Evolutionary conservation across 2,888 invertebrate species (phyloP).

Genomic region (Lottia gigantea): DNA sequence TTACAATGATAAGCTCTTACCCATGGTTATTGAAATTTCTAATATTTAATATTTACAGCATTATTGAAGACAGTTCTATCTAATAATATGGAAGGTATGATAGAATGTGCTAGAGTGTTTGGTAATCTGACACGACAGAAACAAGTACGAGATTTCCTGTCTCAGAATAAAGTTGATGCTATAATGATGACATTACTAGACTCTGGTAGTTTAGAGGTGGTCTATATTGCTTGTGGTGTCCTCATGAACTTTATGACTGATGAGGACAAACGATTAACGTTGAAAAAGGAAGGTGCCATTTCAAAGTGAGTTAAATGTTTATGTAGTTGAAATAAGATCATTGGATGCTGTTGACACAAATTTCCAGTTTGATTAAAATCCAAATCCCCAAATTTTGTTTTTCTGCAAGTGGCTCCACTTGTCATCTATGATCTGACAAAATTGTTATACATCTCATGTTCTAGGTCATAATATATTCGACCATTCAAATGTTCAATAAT

Average conservation of each 20-base stretch:
- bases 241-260: slow-evolving; percentile 80
- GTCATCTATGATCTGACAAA: neutral
- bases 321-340: neutral
- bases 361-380: neutral
- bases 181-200: slow-evolving; percentile 68
- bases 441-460: neutral
- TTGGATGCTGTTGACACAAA: neutral
- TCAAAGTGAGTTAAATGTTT: slow-evolving; percentile 57
- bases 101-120: slow-evolving; percentile 83
- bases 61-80: slow-evolving; percentile 58
- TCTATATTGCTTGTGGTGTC: slow-evolving; percentile 84
- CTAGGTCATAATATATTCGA: neutral
- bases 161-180: slow-evolving; percentile 71
- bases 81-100: slow-evolving; percentile 71
- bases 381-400: neutral
- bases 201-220: slow-evolving; percentile 76
- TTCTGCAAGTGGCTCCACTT: neutral
- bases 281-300: slow-evolving; percentile 67
- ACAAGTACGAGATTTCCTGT: slow-evolving; percentile 75
- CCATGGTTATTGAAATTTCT: neutral
- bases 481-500: too few relatives aligned
- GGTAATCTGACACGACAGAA: slow-evolving; percentile 84
- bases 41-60: slow-evolving; percentile 38
- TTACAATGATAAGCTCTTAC: neutral
- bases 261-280: slow-evolving; percentile 63